phyloP scores from a whole-genome alignment of 1,140 invertebrate species.

The Diabrotica virgifera region DNA sequence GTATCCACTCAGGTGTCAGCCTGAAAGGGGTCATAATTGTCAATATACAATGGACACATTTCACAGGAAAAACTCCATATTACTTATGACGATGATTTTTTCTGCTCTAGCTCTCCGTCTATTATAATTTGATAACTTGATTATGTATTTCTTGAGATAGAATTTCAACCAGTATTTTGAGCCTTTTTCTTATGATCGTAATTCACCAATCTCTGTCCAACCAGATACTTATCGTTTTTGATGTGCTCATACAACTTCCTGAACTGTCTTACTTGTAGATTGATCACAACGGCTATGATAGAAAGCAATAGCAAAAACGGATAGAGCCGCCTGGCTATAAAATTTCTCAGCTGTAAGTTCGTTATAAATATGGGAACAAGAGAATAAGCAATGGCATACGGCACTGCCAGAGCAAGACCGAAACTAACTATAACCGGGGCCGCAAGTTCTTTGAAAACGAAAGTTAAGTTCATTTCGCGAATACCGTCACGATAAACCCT shows the following conservation, averaged over 20 bases:
- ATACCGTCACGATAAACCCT: constrained; percentile 88
- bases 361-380: constrained; percentile 77
- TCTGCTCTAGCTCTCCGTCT: no score
- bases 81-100: no score
- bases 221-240: constrained; percentile 98
- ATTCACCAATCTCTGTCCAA: constrained; percentile 91
- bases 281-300: constrained; percentile 65
- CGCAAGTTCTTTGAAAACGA: constrained; percentile 81
- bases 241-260: constrained; percentile 95
- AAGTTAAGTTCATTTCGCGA: constrained; percentile 84
- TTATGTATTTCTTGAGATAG: no score
- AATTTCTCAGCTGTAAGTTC: constrained; percentile 68
- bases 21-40: no score
- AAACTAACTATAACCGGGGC: constrained; percentile 85
- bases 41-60: no score
- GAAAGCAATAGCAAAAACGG: constrained; percentile 78
- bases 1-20: no score
- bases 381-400: constrained; percentile 83
- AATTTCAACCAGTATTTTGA: no score
- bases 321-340: constrained; percentile 86
- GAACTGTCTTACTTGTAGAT: constrained; percentile 83
- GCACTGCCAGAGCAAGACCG: constrained; percentile 82
- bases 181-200: constrained; percentile 74
- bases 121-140: no score
- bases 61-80: no score